Percentiles rank a stretch among this genome's conserved stretches.
Conservation (phyloP, 2,797 vertebrate genomes). For the Danio aesculapii region DNA sequence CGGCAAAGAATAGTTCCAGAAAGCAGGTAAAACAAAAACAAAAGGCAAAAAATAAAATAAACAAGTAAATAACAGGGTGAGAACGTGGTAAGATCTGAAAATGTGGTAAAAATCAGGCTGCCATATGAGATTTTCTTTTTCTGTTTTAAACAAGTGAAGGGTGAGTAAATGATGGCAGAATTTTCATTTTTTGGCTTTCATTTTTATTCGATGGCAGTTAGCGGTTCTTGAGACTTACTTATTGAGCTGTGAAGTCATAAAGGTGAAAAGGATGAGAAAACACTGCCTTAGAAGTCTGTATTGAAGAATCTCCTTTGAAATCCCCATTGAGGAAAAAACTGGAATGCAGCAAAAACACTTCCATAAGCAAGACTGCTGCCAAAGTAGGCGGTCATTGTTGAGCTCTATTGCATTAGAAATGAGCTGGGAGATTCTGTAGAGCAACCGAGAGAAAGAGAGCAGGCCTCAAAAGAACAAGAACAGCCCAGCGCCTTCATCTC, state of each 20-base stretch:
- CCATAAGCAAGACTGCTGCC: not conserved
- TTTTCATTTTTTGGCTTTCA: not conserved
- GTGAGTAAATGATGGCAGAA: too few relatives aligned
- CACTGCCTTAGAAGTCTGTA: not conserved
- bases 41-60: too few relatives aligned
- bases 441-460: not conserved
- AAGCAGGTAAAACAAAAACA: too few relatives aligned
- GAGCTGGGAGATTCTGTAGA: constrained; percentile 3
- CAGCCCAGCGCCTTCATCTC: not conserved
- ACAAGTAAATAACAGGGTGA: too few relatives aligned
- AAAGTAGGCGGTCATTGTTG: constrained; percentile 10
- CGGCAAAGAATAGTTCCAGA: too few relatives aligned
- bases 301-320: not conserved
- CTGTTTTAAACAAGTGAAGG: too few relatives aligned
- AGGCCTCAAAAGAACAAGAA: not conserved
- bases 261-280: not conserved
- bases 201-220: too few relatives aligned
- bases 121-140: too few relatives aligned
- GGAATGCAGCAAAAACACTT: not conserved
- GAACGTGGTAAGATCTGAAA: too few relatives aligned
- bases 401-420: constrained; percentile 23
- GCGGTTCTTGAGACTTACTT: not conserved
- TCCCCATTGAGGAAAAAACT: constrained; percentile 12
- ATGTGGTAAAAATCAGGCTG: too few relatives aligned
- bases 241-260: not conserved